phyloP scores from a whole-genome alignment of 2,888 invertebrate genomes.

The Pristionchus japonicus region DNA sequence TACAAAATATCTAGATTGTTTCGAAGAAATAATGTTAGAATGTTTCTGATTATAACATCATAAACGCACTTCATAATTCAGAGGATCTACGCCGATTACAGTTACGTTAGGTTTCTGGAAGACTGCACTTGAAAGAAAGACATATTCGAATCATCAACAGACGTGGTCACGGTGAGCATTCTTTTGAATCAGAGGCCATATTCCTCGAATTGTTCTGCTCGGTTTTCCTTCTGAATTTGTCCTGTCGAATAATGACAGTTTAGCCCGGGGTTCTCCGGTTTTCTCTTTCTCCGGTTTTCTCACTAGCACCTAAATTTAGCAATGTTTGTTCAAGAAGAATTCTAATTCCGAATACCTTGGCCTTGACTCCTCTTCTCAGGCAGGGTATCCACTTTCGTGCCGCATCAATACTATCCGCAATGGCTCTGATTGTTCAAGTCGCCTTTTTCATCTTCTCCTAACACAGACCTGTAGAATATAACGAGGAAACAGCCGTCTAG shows the following conservation, averaged over 20 bases:
- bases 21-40: too few species aligned
- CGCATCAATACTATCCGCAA: not conserved
- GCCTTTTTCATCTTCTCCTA: not conserved
- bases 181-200: not conserved
- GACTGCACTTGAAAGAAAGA: too few species aligned
- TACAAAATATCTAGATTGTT: too few species aligned
- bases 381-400: not conserved
- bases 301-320: not conserved
- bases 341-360: not conserved
- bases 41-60: too few species aligned
- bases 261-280: not conserved
- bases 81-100: too few species aligned
- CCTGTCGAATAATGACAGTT: not conserved
- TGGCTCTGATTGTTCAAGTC: not conserved
- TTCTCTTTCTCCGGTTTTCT: not conserved
- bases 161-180: too few species aligned
- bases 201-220: not conserved
- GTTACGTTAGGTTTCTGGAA: too few species aligned
- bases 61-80: too few species aligned
- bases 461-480: not conserved
- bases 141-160: too few species aligned
- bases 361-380: not conserved
- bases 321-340: not conserved
- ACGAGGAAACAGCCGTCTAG: not conserved
- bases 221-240: not conserved